Conservation (phyloP, 2,797 vertebrate species). For the Falco biarmicus region DNA sequence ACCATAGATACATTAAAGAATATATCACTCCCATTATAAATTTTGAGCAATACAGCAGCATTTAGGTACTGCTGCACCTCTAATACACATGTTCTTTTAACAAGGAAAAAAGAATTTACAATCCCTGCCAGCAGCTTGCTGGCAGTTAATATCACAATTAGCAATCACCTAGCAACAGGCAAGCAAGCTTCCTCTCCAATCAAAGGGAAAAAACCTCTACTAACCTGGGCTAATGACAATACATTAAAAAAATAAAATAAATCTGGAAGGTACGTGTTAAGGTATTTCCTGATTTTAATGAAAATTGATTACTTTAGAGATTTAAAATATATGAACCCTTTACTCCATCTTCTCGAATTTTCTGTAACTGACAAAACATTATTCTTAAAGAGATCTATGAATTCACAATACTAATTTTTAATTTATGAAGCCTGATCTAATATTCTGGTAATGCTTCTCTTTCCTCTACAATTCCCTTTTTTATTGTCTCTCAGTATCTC, state of each 20-base stretch:
- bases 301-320: constrained; percentile 36
- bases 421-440: constrained; percentile 56
- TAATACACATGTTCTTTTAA: constrained; percentile 61
- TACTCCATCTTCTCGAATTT: not conserved
- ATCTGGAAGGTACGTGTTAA: constrained; percentile 44
- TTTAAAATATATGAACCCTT: constrained; percentile 30
- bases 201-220: constrained; percentile 35
- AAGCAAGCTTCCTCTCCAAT: constrained; percentile 66
- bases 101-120: constrained; percentile 67
- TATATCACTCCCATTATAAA: not conserved
- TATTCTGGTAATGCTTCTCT: constrained; percentile 34
- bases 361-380: constrained; percentile 33
- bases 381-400: constrained; percentile 30
- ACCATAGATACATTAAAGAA: not conserved
- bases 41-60: constrained; percentile 21
- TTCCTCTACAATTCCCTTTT: constrained; percentile 12
- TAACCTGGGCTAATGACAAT: constrained; percentile 67
- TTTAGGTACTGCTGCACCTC: constrained; percentile 22
- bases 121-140: constrained; percentile 71
- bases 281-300: constrained; percentile 30
- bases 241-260: constrained; percentile 25
- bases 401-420: constrained; percentile 46
- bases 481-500: not conserved
- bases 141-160: constrained; percentile 78
- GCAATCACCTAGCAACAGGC: constrained; percentile 80